Base-by-base conservation (phyloP, 2,888 invertebrate genomes). In the Philereme vetulata region DNA sequence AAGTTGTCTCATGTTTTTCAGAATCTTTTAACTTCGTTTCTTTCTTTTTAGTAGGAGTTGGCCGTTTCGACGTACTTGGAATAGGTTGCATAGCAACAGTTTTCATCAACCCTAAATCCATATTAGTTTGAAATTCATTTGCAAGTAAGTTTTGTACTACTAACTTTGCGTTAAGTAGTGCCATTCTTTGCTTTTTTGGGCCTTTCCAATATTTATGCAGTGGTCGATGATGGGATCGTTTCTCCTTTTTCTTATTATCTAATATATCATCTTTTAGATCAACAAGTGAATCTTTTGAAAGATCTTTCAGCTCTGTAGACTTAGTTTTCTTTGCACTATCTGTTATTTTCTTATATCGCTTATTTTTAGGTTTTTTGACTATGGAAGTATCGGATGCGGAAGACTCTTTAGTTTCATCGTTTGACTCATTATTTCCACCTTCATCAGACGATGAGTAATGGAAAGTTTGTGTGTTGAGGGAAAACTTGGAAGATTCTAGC, bases 131-230 rank as follows among this genome's bases (percentile, higher is more conserved):
- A 52, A 96, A 95, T 87, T 97, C 97, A 80, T 97, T 97, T 85
- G 97, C 97, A 77, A 97, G 97, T 33, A 98, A 92, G 77, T 97
- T 97, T 81, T 97, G 97, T 3, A 98, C 97, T 91, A 62, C 97
- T 97, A 34, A 97, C 97, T 71, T 84, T 0, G 98, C 98, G 80
- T 98, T 98, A 36, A 98, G 85, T 3, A 97, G 97, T 42, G 98
- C 98, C 86, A 97, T 97, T 67, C 98, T 94, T 79, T 96, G 96
- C 47, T 96, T 93, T 84, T 97, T 97, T 33, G 96, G 96, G 0
- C 96, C 96, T 67, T 93, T 93, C 95, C 95, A 95, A 88, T 95
- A 95, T 1, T 95, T 94, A 62, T 94, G 92, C 42, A 95, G 85
- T 2, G 58, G 55, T 42, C 62, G 55, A 21, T 62, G 55, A 33